Evolutionary conservation across 2,888 invertebrate genomes (phyloP).

Genomic region (Drosophila aldrichi): DNA sequence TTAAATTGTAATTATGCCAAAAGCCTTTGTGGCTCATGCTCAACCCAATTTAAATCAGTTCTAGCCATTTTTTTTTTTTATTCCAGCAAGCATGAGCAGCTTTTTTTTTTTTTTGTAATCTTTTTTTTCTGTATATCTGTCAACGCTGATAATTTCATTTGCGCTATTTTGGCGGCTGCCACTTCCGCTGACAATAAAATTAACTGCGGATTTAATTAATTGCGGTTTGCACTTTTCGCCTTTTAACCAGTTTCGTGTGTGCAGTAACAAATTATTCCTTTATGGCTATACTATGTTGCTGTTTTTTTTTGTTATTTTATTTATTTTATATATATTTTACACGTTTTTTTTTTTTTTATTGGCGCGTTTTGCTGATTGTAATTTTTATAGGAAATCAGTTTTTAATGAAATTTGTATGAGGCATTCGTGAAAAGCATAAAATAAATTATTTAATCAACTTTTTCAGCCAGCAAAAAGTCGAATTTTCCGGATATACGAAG

Average conservation of each 20-base stretch:
- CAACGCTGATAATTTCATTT: conserved; percentile 60
- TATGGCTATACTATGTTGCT: neutral
- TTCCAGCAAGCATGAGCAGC: conserved; percentile 14
- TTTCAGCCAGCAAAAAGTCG: conserved; percentile 12
- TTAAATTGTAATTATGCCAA: neutral
- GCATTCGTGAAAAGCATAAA: conserved; percentile 24
- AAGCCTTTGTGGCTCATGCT: conserved; percentile 5
- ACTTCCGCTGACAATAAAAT: conserved; percentile 68
- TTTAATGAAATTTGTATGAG: conserved; percentile 55
- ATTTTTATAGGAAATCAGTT: conserved; percentile 57
- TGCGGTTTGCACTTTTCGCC: conserved; percentile 62
- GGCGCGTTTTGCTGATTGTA: conserved; percentile 49
- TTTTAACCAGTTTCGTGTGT: conserved; percentile 37
- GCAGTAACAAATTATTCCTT: conserved; percentile 25
- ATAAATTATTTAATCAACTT: conserved; percentile 54
- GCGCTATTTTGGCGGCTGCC: conserved; percentile 48
- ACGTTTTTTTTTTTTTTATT: conserved; percentile 14
- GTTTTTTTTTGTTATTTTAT: neutral
- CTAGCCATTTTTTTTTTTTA: neutral
- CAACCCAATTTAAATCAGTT: conserved; percentile 22
- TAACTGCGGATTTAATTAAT: conserved; percentile 64
- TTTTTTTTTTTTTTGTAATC: neutral
- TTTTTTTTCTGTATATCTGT: conserved; percentile 9
- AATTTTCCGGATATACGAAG: conserved; percentile 5
- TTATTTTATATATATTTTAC: neutral